These are phyloP conservation scores for Dreissena rostriformis DNA, from an alignment of 1,140 invertebrate species.

Conservation along the genomic window DNA sequence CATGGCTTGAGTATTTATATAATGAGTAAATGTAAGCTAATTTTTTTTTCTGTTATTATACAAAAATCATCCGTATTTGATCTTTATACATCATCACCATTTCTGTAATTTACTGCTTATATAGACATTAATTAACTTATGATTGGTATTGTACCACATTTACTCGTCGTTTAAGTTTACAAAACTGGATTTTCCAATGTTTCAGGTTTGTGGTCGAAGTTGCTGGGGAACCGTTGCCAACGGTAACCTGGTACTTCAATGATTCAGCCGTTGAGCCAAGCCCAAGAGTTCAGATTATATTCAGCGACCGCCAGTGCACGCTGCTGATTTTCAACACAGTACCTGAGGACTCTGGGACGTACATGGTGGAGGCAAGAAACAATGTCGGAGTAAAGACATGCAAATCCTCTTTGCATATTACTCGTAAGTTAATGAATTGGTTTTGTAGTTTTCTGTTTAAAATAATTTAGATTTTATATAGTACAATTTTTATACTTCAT, in stretches of 20 bases:
- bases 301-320: constrained; percentile 68
- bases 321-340: constrained; percentile 75
- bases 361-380: constrained; percentile 78
- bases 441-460: too few species aligned
- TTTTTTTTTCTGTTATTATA: too few species aligned
- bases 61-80: too few species aligned
- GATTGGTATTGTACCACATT: too few species aligned
- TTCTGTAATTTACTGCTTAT: too few species aligned
- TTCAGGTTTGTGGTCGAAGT: constrained; percentile 76
- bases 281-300: constrained; percentile 70
- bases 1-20: too few species aligned
- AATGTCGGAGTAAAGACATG: constrained; percentile 76
- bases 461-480: too few species aligned
- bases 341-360: constrained; percentile 78
- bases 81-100: too few species aligned
- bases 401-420: constrained; percentile 78
- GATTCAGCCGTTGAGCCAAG: constrained; percentile 69
- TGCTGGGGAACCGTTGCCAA: constrained; percentile 74
- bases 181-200: background rate
- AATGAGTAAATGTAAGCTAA: too few species aligned
- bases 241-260: constrained; percentile 77
- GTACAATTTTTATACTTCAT: too few species aligned
- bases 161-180: too few species aligned
- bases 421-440: constrained; percentile 69
- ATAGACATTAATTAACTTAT: too few species aligned